Evolutionary conservation across 2,888 invertebrate genomes (phyloP).

Genomic region (Crossocerus cetratus): DNA sequence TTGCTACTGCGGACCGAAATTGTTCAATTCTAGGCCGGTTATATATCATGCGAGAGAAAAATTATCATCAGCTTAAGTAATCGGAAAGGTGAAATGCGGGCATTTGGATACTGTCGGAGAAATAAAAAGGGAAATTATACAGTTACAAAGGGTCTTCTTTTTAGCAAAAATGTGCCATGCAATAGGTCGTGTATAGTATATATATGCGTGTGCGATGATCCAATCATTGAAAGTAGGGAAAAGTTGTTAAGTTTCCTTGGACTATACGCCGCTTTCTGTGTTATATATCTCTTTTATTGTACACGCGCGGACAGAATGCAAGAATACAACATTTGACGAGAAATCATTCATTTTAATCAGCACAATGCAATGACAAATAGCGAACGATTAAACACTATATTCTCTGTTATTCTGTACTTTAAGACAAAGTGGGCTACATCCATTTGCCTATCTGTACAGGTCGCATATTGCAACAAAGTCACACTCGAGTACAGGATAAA

Average conservation of each 20-base stretch:
- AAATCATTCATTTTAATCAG: too few relatives aligned
- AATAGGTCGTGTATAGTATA: constrained; percentile 52
- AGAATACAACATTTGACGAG: too few relatives aligned
- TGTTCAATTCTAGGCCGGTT: constrained; percentile 22
- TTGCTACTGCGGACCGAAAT: constrained; percentile 37
- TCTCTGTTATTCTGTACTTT: constrained; percentile 7
- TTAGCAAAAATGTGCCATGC: constrained; percentile 63
- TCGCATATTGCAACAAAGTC: too few relatives aligned
- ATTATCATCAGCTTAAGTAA: constrained; percentile 47
- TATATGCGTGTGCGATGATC: too few relatives aligned
- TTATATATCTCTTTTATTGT: too few relatives aligned
- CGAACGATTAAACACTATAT: too few relatives aligned
- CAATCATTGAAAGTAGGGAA: too few relatives aligned
- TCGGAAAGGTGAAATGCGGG: constrained; percentile 65
- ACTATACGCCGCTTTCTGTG: too few relatives aligned
- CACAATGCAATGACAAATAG: too few relatives aligned
- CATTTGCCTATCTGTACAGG: constrained; percentile 25
- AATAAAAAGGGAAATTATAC: constrained; percentile 59
- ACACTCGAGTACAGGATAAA: too few relatives aligned
- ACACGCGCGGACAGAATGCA: too few relatives aligned
- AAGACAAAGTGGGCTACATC: constrained; percentile 23
- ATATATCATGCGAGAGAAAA: constrained; percentile 27
- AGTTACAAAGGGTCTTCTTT: constrained; percentile 52
- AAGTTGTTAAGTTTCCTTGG: too few relatives aligned
- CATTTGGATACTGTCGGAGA: constrained; percentile 63